Evolutionary conservation across 2,888 invertebrate genomes (phyloP).

Genomic region (Meghimatium bilineatum): DNA sequence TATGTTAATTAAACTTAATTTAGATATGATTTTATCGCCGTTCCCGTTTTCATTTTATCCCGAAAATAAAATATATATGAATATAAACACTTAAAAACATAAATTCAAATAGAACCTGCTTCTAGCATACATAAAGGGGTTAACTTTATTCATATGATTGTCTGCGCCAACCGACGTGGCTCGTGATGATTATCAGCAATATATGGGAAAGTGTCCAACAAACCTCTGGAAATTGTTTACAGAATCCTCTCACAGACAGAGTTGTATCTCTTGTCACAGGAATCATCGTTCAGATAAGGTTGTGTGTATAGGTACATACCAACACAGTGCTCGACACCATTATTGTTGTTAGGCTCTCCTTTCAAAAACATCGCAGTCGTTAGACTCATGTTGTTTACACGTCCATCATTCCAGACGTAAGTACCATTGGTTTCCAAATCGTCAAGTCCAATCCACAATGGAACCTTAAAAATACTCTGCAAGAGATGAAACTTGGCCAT

Average conservation of each 20-base stretch:
- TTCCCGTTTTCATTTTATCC: too few relatives aligned
- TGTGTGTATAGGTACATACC: not conserved
- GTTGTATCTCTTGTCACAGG: not conserved
- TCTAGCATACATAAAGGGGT: too few relatives aligned
- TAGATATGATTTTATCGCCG: too few relatives aligned
- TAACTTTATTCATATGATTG: too few relatives aligned
- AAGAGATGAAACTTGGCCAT: not conserved
- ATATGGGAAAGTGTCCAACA: too few relatives aligned
- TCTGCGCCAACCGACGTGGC: too few relatives aligned
- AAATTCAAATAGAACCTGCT: too few relatives aligned
- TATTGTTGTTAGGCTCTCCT: not conserved
- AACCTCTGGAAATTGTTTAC: not conserved
- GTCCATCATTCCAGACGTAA: conserved; percentile 12
- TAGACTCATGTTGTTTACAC: not conserved
- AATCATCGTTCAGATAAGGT: not conserved
- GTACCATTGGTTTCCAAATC: not conserved
- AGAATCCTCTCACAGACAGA: conserved; percentile 2
- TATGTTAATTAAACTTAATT: too few relatives aligned
- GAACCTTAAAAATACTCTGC: not conserved
- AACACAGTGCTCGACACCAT: not conserved
- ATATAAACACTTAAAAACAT: too few relatives aligned
- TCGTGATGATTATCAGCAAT: too few relatives aligned
- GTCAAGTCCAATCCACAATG: conserved; percentile 19
- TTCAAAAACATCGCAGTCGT: not conserved
- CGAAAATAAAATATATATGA: too few relatives aligned